These are phyloP conservation scores for Drosophila repletoides DNA, from an alignment of 1,140 invertebrate genomes.

Conservation along the genomic window DNA sequence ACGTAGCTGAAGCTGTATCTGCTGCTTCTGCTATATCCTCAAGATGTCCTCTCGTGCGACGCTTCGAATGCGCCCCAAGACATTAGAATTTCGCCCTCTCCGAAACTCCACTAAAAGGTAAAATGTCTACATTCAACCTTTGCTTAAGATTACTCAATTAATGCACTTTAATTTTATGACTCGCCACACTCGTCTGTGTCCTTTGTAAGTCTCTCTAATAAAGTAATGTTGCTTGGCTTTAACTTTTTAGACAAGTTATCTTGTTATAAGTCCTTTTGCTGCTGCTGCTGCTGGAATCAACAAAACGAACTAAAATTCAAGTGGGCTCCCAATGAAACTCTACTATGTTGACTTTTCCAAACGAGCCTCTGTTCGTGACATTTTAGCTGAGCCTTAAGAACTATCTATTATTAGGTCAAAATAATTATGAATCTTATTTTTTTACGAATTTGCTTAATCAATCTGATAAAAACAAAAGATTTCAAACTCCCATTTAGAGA, in stretches of 20 bases:
- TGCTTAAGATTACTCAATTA: slow-evolving; percentile 74
- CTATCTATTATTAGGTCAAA: no score
- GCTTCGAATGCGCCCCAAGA: slow-evolving; percentile 19
- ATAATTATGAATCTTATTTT: no score
- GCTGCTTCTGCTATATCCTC: neutral
- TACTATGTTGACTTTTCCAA: no score
- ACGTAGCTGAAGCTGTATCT: neutral
- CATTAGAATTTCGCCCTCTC: slow-evolving; percentile 12
- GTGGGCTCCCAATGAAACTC: no score
- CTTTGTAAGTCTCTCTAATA: slow-evolving; percentile 1
- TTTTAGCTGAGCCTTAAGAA: no score
- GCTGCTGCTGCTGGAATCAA: no score
- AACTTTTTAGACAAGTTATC: neutral
- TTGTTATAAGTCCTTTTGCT: neutral
- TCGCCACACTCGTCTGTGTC: slow-evolving; percentile 10
- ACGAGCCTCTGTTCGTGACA: no score
- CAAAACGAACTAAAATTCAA: no score
- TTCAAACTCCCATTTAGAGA: no score
- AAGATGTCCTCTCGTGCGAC: slow-evolving; percentile 30
- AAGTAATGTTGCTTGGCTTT: slow-evolving; percentile 8
- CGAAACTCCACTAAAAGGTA: slow-evolving; percentile 52
- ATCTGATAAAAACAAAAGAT: no score
- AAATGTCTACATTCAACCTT: slow-evolving; percentile 61
- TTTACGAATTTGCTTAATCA: no score
- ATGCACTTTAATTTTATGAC: slow-evolving; percentile 62